Evolutionary conservation across 2,113 vertebrate genomes (phyloP), one percentile per base, ranked within the genome.

Genomic region (Sialia sialis): DNA sequence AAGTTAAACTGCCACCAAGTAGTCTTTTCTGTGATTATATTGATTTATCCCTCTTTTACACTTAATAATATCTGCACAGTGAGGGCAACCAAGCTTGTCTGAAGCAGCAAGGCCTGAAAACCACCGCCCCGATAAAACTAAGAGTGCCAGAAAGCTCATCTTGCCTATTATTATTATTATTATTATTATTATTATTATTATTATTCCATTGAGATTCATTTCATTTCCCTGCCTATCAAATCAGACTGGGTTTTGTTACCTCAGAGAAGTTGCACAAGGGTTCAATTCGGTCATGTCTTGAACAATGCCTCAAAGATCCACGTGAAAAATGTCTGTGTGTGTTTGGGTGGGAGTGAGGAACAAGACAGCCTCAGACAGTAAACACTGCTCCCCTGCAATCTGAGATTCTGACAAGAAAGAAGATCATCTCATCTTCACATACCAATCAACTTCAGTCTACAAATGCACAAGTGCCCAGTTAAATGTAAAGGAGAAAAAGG

Each of bases 361-460:
- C 8, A 55, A 60, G n/a, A 72, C 20, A 63, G 13, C 20, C 30
- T 13, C 60, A 85, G 74, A 62, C 5, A 83, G 67, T 46, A 92
- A 46, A 18, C 46, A 60, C 20, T 7, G 12, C 54, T 56, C n/a
- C 22, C 15, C 54, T 55, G 14, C 23, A 63, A 18, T 34, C 29
- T 78, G 69, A 63, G 69, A 82, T 81, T 41, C 60, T 87, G 41
- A 58, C 16, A 41, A 52, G 49, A 38, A 30, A 44, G 32, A 69
- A 43, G 2, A 38, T 39, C 23, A 19, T 2, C 7, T 76, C 36
- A 43, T 32, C 30, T 34, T 68, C 73, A 36, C 44, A 36, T 7
- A 10, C 16, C 0, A 0, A 32, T 41, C 32, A 59, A 30, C n/a
- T 67, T 64, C 1, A 44, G 38, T 11, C 1, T 41, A 62, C 5